Base-by-base conservation (phyloP, 2,797 vertebrate genomes). In the Morus bassanus region DNA sequence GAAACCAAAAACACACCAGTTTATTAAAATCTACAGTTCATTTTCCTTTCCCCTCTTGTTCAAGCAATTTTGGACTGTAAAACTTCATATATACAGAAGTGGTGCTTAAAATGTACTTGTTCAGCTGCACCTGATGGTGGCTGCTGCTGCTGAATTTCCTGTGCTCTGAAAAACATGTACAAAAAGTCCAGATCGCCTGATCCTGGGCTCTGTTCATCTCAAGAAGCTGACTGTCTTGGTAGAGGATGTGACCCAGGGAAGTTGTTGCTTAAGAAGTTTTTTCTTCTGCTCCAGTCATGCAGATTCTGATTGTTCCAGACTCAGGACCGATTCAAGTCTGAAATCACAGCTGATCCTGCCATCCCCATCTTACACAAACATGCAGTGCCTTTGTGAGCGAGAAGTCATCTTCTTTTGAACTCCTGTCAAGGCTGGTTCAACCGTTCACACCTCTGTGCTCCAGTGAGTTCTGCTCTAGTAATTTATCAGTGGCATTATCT, bases 101-200 rank as follows among this genome's bases (percentile, higher is more conserved):
- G 18, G 8, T 48, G 8, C 54, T 84, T 84, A 77, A 88, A 81
- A 57, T 50, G 10, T 37, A n/a, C 46, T 54, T 35, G 10, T 77
- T 91, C 79, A 35, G 41, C 19, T 69, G 50, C 22, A 73, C 17
- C 31, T 61, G 33, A 22, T 46, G 37, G 12, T 2, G 5, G 24
- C 43, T 50, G 22, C 51, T 73, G 33, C 35, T 93, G 23, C 45
- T 77, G 33, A 46, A 27, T 46, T 85, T 84, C 45, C 25, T 19
- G 18, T 33, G 24, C 46, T 82, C 64, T 82, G 64, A 75, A 84
- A 86, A 95, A 70, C 5, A 14, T 7, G 33, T 88, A 46, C 9
- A 59, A 28, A 25, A 60, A n/a, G 18, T 63, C 39, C 22, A 73
- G 41, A 14, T 1, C 2, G 24, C 24, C 46, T 0, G 0, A 1